Percentiles rank a stretch among this genome's conserved stretches.
Conservation (phyloP, 2,113 vertebrate species). For the Ailuropoda melanoleuca region DNA sequence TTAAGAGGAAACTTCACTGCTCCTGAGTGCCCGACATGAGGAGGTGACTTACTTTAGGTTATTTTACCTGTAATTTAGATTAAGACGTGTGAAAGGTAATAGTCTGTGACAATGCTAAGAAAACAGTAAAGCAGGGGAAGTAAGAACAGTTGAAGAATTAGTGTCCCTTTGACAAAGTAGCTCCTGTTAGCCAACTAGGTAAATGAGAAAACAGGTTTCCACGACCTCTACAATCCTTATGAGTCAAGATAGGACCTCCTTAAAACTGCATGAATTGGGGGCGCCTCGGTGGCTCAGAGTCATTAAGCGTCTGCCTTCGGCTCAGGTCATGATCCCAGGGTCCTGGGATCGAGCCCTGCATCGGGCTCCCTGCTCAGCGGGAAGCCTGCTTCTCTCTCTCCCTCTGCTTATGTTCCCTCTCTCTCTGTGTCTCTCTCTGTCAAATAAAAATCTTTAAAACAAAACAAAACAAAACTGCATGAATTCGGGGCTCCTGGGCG, state of each 20-base stretch:
- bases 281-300: background rate
- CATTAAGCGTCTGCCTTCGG: no score
- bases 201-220: background rate
- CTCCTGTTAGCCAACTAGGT: background rate
- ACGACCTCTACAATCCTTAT: background rate
- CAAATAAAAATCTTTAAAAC: no score
- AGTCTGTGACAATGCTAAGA: background rate
- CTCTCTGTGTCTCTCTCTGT: no score
- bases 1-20: background rate
- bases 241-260: background rate
- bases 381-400: background rate
- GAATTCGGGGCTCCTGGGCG: no score
- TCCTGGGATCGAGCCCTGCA: background rate
- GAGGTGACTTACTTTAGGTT: background rate
- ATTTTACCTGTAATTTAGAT: background rate
- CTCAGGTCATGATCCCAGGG: background rate
- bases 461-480: no score
- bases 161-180: background rate
- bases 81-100: background rate
- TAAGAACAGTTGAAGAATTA: background rate
- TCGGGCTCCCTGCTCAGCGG: background rate
- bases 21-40: fast-evolving
- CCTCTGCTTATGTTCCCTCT: background rate
- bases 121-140: background rate
- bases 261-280: background rate